Conservation (phyloP, 2,888 invertebrate species). For the Sepioteuthis lessoniana region DNA sequence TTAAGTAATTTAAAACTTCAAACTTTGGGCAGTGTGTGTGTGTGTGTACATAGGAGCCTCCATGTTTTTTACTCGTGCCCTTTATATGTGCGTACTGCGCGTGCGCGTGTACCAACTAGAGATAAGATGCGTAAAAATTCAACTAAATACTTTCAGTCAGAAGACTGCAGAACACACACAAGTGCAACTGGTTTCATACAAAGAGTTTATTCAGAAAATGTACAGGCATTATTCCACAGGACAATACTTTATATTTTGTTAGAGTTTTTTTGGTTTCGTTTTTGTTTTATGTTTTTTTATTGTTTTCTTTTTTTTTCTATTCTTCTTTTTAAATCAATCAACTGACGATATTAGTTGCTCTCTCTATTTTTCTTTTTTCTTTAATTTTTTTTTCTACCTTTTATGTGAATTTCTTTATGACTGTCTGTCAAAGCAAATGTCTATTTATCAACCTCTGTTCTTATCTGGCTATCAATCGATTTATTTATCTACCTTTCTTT, state of each 20-base stretch:
- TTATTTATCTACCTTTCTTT: neutral
- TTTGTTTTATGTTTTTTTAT: too few relatives aligned
- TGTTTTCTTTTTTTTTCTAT: neutral
- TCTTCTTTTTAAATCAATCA: neutral
- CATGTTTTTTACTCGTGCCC: too few relatives aligned
- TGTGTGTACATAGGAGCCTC: too few relatives aligned
- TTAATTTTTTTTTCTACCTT: neutral
- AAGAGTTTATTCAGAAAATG: constrained; percentile 17
- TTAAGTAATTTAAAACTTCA: too few relatives aligned
- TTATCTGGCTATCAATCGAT: too few relatives aligned
- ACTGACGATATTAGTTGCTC: neutral
- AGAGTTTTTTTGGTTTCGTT: too few relatives aligned
- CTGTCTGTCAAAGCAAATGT: too few relatives aligned
- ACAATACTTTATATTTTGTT: neutral
- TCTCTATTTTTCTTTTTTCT: neutral
- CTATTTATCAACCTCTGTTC: too few relatives aligned
- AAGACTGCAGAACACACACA: neutral
- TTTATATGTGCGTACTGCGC: too few relatives aligned
- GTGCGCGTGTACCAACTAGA: neutral
- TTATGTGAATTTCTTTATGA: too few relatives aligned
- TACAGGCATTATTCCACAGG: neutral
- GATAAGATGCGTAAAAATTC: neutral
- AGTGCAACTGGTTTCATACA: neutral
- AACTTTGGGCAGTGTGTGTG: too few relatives aligned
- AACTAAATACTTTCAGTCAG: neutral